Evolutionary conservation across 1,140 invertebrate species (phyloP), one percentile per base, ranked within the genome.

Genomic region (Pogonomyrmex californicus): DNA sequence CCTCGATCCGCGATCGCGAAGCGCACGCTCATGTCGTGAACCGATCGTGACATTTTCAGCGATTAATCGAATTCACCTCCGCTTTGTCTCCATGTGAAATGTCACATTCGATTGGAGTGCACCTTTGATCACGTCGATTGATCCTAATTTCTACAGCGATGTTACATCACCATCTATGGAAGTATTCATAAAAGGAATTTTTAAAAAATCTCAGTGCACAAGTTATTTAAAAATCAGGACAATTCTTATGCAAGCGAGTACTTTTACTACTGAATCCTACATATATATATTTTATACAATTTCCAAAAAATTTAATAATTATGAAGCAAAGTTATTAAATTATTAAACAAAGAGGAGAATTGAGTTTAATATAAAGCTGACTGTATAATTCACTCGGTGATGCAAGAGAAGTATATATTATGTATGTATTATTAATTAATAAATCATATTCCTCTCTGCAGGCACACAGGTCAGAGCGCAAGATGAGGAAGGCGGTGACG

Each of bases 401-500:
- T 30, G 7, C 14, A 70, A 56, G 12, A 33, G 1, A 6, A 44
- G 23, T 1, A 23, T 23, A 23, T 23, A 23, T 23, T 23, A 23
- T 23, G 23, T 23, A 23, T 23, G 23, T 23, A 38, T 51, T 10
- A n/a, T 41, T 71, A 62, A 83, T 75, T 49, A 62, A 58, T 38
- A 60, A 83, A 60, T 71, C 17, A 36, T 47, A 17, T 38, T 83
- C 6, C 12, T 75, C 0, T 47, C 0, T 36, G n/a, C 88, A 95
- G 93, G 85, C 17, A 87, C 85, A 1, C 81, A 54, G 62, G 91
- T 94, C 77, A 93, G 91, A 91, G 96, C 96, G 12, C 96, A 97
- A 87, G 97, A 98, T 92, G 97, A 97, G 4, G 96, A 97, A 14
- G 97, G 96, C 33, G 93, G 92, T 17, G 96, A 96, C 68, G 96